Evolutionary conservation across 2,113 vertebrate genomes (phyloP), one percentile per base, ranked within the genome.

Genomic region (Lanius ludovicianus): DNA sequence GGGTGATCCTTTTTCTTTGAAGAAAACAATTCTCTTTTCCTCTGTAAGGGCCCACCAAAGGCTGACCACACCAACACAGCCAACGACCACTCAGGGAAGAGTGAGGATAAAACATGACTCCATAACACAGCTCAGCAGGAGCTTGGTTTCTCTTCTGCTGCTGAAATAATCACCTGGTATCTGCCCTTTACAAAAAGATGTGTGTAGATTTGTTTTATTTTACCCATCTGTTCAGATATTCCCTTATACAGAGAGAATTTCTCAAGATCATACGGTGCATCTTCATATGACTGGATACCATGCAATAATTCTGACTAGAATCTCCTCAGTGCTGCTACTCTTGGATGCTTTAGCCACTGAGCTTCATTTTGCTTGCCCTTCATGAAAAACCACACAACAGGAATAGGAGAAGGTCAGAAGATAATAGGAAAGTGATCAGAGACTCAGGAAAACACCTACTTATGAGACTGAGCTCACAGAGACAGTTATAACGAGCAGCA

Each of bases 21-120:
- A 44, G 35, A n/a, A 60, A 90, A 75, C 7, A 37, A 35, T 62
- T 53, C 3, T 31, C 13, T 67, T 42, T 79, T 33, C 44, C 35
- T 63, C n/a, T 60, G 33, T 13, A 27, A 57, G 50, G 28, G 4
- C 31, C 33, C 13, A 49, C 13, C 3, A 7, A 62, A 46, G 2
- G 8, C 13, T 10, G 17, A 64, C 42, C 18, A 30, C 24, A 24
- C 19, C 47, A 79, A 42, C 24, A 37, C 39, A 55, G 50, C 42
- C 62, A 85, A 55, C 1, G 0, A 68, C 7, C 22, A 15, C 49
- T 70, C 52, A 17, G 0, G 44, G 18, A 18, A 42, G 7, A 56
- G 27, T 1, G 62, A 68, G 27, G 30, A 23, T 37, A 49, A 42
- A 14, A 33, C 1, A 0, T 1, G 52, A 15, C 16, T 46, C 60